Conservation (phyloP, 2,113 vertebrate species). For the Corythornis madagascariensis region DNA sequence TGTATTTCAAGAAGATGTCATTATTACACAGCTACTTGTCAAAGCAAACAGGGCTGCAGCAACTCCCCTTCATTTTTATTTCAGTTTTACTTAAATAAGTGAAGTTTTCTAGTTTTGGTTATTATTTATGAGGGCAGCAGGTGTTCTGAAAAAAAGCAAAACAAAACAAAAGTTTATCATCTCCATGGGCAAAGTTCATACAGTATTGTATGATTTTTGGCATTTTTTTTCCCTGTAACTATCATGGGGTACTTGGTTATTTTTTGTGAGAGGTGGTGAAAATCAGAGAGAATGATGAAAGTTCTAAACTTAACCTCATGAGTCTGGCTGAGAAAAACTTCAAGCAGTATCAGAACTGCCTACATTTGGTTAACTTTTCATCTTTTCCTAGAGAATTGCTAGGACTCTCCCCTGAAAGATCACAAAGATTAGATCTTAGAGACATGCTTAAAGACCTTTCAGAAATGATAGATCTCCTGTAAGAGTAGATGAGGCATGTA, state of each 20-base stretch:
- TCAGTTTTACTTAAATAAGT: neutral
- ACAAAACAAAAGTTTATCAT: neutral
- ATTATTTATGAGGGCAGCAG: neutral
- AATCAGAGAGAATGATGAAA: neutral
- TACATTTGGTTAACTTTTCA: neutral
- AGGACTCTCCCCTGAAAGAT: neutral
- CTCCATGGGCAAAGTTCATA: neutral
- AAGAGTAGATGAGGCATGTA: neutral
- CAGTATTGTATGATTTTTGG: neutral
- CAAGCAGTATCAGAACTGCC: neutral
- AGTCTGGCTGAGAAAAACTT: neutral
- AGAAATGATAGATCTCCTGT: neutral
- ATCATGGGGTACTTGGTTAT: neutral
- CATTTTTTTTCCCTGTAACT: neutral
- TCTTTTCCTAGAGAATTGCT: neutral
- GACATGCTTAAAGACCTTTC: neutral
- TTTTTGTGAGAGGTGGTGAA: neutral
- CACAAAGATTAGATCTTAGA: neutral
- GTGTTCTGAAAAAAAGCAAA: neutral
- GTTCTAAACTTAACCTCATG: neutral
- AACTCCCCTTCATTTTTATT: neutral
- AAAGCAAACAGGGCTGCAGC: neutral
- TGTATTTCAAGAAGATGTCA: neutral
- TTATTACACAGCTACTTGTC: neutral
- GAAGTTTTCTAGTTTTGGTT: neutral